A percentile compares a stretch with the other conserved stretches of the same genome.
phyloP scores from a whole-genome alignment of 2,797 vertebrate species.

The Malurus leucopterus region DNA sequence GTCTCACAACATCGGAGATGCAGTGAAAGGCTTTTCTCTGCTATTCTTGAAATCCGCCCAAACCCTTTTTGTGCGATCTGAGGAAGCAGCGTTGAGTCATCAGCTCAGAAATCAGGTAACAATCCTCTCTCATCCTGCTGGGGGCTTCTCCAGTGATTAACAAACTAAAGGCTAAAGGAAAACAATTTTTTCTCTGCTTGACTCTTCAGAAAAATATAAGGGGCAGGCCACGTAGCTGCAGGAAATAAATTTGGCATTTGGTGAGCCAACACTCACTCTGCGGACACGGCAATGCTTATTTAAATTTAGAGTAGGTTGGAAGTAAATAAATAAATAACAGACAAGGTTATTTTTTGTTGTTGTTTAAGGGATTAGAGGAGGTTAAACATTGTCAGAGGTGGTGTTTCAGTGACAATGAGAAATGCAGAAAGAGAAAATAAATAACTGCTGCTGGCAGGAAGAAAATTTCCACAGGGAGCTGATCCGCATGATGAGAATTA shows the following conservation, averaged over 20 bases:
- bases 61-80: not conserved
- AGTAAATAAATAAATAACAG: constrained; percentile 17
- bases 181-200: constrained; percentile 38
- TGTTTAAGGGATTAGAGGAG: constrained; percentile 17
- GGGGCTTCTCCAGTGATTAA: constrained; percentile 57
- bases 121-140: constrained; percentile 32
- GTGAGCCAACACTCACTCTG: not conserved
- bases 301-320: not conserved
- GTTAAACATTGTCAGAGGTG: constrained; percentile 36
- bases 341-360: not conserved
- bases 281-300: not conserved
- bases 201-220: constrained; percentile 6
- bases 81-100: constrained; percentile 52
- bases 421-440: constrained; percentile 57
- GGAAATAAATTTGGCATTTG: constrained; percentile 6
- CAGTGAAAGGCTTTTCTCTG: constrained; percentile 51
- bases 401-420: constrained; percentile 45
- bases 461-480: constrained; percentile 22
- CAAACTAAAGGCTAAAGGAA: constrained; percentile 50
- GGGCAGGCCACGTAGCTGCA: not conserved
- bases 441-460: constrained; percentile 41
- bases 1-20: constrained; percentile 32
- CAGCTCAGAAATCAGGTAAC: constrained; percentile 39
- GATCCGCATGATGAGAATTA: constrained; percentile 36
- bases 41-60: constrained; percentile 55